Percentiles rank a stretch among this genome's conserved stretches.
Evolutionary conservation across 2,888 invertebrate species (phyloP).

Genomic region (Leptinotarsa rubiginosa): DNA sequence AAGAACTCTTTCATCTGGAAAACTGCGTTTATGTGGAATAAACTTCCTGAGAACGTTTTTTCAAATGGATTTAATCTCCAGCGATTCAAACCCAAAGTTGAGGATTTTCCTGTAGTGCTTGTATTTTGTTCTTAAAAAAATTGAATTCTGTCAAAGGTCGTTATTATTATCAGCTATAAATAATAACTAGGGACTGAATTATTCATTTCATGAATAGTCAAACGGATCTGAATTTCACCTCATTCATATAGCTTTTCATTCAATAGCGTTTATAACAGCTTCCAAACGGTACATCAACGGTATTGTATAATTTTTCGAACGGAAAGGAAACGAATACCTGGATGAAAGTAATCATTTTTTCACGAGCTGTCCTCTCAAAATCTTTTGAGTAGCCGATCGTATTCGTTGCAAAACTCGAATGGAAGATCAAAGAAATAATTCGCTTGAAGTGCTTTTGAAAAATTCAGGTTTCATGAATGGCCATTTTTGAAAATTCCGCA

Average conservation of each 20-base stretch:
- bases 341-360: background rate
- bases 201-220: background rate
- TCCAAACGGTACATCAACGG: background rate
- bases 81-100: too few species aligned
- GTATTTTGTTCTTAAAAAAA: too few species aligned
- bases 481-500: background rate
- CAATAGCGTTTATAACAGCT: background rate
- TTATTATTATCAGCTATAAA: too few species aligned
- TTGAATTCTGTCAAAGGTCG: too few species aligned
- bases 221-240: background rate
- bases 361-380: background rate
- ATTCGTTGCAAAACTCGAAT: background rate
- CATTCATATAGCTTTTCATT: background rate
- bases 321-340: background rate
- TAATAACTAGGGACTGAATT: too few species aligned
- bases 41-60: too few species aligned
- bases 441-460: background rate
- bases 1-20: too few species aligned
- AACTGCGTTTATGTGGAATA: too few species aligned
- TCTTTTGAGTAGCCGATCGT: background rate
- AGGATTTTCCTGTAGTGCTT: too few species aligned
- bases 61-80: too few species aligned
- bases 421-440: slow-evolving; percentile 1
- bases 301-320: background rate
- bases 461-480: background rate